Evolutionary conservation across 1,140 invertebrate genomes (phyloP).

Genomic region (Saccostrea cuccullata): DNA sequence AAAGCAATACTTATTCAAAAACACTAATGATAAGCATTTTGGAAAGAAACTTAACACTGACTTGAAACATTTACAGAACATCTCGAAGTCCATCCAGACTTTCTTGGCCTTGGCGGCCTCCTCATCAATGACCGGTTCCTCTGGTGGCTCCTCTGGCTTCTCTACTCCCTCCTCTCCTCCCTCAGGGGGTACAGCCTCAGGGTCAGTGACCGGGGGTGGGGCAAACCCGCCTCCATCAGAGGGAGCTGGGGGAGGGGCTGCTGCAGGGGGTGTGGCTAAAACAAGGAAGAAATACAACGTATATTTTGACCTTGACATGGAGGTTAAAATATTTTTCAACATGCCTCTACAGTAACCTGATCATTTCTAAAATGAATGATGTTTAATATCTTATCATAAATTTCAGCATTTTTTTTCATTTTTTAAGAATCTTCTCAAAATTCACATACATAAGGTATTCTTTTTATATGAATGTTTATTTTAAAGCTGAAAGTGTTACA

Average conservation of each 20-base stretch:
- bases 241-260: not conserved
- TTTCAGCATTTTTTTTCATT: not conserved
- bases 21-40: no score
- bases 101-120: constrained; percentile 66
- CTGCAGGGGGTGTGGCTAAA: constrained; percentile 44
- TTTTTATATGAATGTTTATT: no score
- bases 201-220: constrained; percentile 45
- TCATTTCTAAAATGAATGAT: not conserved
- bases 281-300: not conserved
- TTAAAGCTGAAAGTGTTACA: no score
- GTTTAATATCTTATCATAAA: not conserved
- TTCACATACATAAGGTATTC: not conserved
- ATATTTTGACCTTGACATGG: not conserved
- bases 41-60: constrained; percentile 54
- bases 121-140: constrained; percentile 53
- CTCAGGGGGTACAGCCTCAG: constrained; percentile 51
- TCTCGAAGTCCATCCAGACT: constrained; percentile 78
- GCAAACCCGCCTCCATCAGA: constrained; percentile 41
- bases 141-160: constrained; percentile 47
- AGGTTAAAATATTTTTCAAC: not conserved
- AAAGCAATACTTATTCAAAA: no score
- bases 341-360: not conserved
- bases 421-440: not conserved
- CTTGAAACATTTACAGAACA: constrained; percentile 78
- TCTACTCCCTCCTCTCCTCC: constrained; percentile 47